Percentiles rank a stretch among this genome's conserved stretches.
Evolutionary conservation across 2,797 vertebrate genomes (phyloP).

Genomic region (Diglossa cyanea): DNA sequence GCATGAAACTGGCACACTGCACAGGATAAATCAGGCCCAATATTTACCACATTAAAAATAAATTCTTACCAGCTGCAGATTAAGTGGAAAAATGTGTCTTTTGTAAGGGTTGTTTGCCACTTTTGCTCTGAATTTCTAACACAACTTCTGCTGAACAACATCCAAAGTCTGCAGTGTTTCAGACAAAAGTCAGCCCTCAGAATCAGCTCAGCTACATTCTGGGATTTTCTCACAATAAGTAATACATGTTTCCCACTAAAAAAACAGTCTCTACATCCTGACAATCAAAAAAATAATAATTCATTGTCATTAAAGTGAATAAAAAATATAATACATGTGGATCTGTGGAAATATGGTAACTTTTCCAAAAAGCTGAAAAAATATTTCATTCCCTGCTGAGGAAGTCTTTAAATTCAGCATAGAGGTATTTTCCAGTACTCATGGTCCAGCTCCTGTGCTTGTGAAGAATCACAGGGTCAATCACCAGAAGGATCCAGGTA

Average conservation of each 20-base stretch:
- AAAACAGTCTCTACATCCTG: neutral
- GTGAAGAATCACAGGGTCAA: neutral
- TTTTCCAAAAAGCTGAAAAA: neutral
- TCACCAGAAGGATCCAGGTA: neutral
- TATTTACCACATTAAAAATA: neutral
- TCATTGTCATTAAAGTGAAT: neutral
- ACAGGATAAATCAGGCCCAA: neutral
- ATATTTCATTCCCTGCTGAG: neutral
- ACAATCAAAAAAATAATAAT: neutral
- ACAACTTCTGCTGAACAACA: neutral
- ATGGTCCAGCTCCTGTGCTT: neutral
- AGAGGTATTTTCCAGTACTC: neutral
- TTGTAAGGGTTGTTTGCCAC: neutral
- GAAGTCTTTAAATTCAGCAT: neutral
- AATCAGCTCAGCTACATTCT: neutral
- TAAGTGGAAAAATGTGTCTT: conserved; percentile 7
- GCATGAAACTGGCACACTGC: neutral
- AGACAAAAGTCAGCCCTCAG: neutral
- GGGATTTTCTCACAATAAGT: neutral
- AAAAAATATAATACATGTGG: neutral
- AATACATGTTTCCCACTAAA: neutral
- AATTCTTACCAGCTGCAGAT: neutral
- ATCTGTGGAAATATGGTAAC: neutral
- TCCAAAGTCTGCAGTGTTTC: neutral
- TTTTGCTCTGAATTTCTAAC: neutral